Base-by-base conservation (phyloP, 2,888 invertebrate species). In the Eucera pruinosa region DNA sequence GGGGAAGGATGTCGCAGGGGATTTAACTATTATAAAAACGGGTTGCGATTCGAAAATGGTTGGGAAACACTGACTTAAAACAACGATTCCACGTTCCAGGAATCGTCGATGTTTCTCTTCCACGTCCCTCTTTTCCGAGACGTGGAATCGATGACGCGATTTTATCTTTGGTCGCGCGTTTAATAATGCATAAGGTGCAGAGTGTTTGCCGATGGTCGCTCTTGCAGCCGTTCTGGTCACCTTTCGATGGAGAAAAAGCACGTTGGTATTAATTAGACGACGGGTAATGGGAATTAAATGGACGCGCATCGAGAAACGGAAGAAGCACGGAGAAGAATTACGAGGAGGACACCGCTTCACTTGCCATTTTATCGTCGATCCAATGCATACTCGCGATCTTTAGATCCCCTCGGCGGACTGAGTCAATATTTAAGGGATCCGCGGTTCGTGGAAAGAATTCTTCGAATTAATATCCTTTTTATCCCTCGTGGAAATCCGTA, bases 381-480 rank as follows among this genome's bases (percentile, higher is more conserved):
- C 64, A 48, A 67, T 58, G 72, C 78, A 54, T 73, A 62, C 74
- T 77, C 76, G 62, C 67, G 60, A 78, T 67, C 66, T 60, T 68
- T 25, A 25, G 55, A 36, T 61, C 73, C 66, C 61, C 78, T 77
- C 67, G 60, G 73, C 83, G 85, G 64, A 82, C 82, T 87, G 69
- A 84, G 89, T 88, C 87, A 89, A 89, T 88, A 88, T 89, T 89
- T 86, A 83, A 88, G 58, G 82, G 80, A 85, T 79, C 82, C 68
- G 52, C 74, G 82, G 84, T 88, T 84, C 80, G 69, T 74, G 72
- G 74, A 74, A 80, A 77, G 82, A 67, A 65, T 75, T 62, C 67
- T 48, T 25, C 41, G 66, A 81, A 87, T 84, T 83, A 83, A 83
- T 78, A 66, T 52, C 48, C 50, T 69, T 64, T 70, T 69, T 55